These are phyloP conservation scores for Nautilus pompilius DNA, from an alignment of 1,140 invertebrate genomes.

Conservation along the genomic window DNA sequence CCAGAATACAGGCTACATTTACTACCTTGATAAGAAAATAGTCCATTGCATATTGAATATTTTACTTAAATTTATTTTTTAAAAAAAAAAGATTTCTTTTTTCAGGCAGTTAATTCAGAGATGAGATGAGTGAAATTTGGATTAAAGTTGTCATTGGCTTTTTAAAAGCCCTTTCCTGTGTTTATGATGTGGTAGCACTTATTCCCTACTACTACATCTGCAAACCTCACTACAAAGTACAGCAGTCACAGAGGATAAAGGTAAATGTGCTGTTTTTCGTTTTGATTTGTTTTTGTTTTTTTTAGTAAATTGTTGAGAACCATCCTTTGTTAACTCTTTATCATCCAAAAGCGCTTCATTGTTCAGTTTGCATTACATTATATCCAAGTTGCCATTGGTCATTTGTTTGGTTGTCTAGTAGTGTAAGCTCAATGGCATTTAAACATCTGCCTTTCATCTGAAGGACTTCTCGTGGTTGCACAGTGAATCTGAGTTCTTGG, in stretches of 20 bases:
- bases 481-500: too few species aligned
- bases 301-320: background rate
- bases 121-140: constrained; percentile 19
- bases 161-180: constrained; percentile 18
- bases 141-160: constrained; percentile 13
- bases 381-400: background rate
- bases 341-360: background rate
- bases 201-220: constrained; percentile 28
- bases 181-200: constrained; percentile 26
- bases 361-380: background rate
- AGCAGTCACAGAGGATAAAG: constrained; percentile 24
- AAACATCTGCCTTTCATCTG: too few species aligned
- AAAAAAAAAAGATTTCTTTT: too few species aligned
- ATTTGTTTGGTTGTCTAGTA: background rate
- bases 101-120: background rate
- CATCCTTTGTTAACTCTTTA: background rate
- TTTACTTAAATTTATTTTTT: too few species aligned
- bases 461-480: too few species aligned
- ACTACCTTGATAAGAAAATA: too few species aligned
- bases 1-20: too few species aligned
- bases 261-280: constrained; percentile 9
- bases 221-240: constrained; percentile 18
- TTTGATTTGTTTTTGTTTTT: background rate
- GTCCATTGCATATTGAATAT: too few species aligned
- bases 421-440: background rate